These are phyloP conservation scores for Pluvialis apricaria DNA, from an alignment of 2,113 vertebrate species.

Conservation along the genomic window DNA sequence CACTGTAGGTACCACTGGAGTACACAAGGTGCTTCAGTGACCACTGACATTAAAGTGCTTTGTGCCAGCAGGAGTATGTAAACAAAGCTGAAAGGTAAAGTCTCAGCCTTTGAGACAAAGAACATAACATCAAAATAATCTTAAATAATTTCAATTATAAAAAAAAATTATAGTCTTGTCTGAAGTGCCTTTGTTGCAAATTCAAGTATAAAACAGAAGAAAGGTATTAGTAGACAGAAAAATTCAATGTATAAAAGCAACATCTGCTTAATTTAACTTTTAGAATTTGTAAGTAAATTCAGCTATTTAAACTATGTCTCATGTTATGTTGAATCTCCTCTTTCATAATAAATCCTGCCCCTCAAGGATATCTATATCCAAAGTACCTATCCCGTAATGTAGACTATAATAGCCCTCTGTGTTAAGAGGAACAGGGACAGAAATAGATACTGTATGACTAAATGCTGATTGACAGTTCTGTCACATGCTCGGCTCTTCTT, in stretches of 20 bases:
- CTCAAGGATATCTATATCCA: slow-evolving; percentile 79
- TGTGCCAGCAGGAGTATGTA: not conserved
- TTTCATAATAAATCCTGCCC: slow-evolving; percentile 81
- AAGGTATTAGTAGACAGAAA: not conserved
- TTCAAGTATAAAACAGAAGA: not conserved
- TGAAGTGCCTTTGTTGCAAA: not conserved
- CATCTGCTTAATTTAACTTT: slow-evolving; percentile 54
- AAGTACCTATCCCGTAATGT: slow-evolving; percentile 73
- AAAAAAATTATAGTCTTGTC: not conserved
- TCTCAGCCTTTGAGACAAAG: slow-evolving; percentile 6
- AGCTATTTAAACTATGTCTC: slow-evolving; percentile 74
- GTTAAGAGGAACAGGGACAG: slow-evolving; percentile 73
- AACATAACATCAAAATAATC: not conserved
- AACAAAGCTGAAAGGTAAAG: not conserved
- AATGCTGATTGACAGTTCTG: slow-evolving; percentile 80
- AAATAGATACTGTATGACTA: slow-evolving; percentile 84
- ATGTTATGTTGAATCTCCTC: slow-evolving; percentile 74
- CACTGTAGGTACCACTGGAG: not conserved
- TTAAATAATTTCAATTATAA: not conserved
- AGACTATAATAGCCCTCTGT: slow-evolving; percentile 83
- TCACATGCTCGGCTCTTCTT: slow-evolving; percentile 65
- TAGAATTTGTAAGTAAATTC: slow-evolving; percentile 67
- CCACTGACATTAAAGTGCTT: not conserved
- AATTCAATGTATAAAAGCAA: slow-evolving; percentile 45
- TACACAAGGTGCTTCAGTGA: not conserved